Evolutionary conservation across 2,888 invertebrate genomes (phyloP).

Genomic region (Opisthograptis luteolata): DNA sequence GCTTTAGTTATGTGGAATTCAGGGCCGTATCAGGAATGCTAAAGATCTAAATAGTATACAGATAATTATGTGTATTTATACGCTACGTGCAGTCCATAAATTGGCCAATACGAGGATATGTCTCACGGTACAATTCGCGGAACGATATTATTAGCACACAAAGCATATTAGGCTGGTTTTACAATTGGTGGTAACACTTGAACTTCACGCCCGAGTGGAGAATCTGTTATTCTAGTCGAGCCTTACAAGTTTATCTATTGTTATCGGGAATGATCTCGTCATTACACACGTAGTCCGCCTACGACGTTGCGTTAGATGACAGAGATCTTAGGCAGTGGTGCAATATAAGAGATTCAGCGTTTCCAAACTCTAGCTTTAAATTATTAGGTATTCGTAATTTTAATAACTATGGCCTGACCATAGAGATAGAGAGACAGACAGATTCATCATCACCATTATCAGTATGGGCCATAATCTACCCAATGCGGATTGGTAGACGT

Average conservation of each 20-base stretch:
- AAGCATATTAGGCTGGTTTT: conserved; percentile 38
- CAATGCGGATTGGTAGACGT: too few species aligned
- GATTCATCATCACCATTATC: too few species aligned
- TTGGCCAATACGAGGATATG: conserved; percentile 34
- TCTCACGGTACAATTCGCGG: conserved; percentile 37
- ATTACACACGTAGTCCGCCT: conserved; percentile 72
- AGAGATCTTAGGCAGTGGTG: conserved; percentile 50
- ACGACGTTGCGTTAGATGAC: conserved; percentile 66
- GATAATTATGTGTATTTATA: conserved; percentile 34
- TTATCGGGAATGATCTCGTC: conserved; percentile 73
- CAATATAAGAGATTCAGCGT: conserved; percentile 40
- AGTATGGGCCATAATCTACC: too few species aligned
- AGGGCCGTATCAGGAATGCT: conserved; percentile 29
- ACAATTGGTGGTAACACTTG: conserved; percentile 32
- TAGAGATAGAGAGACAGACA: too few species aligned
- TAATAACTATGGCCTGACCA: too few species aligned
- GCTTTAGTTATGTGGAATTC: conserved; percentile 35
- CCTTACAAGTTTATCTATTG: conserved; percentile 69
- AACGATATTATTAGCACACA: conserved; percentile 39
- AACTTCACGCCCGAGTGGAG: conserved; percentile 47
- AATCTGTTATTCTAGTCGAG: conserved; percentile 65
- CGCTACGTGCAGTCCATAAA: conserved; percentile 38
- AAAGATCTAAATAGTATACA: conserved; percentile 27
- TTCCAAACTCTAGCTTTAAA: background rate
- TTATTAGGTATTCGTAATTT: background rate